Base-by-base conservation (phyloP, 2,113 vertebrate genomes). In the Salvator merianae region DNA sequence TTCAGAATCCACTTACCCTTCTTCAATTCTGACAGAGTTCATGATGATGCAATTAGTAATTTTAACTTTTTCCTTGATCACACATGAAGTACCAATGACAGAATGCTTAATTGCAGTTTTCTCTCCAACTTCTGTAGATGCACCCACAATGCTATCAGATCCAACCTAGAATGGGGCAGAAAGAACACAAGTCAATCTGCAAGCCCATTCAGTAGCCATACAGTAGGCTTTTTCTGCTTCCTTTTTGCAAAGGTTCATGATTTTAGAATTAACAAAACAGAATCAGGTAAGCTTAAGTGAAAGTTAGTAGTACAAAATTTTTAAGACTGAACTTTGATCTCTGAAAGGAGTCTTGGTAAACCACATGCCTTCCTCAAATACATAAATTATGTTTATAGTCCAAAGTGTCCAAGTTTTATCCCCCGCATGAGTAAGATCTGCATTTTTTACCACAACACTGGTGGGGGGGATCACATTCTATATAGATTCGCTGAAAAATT, bases 11-110 rank as follows among this genome's bases (percentile, higher is more conserved):
- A 97, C 98, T 89, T 96, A 99, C 99, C 98, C 98, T 93, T 99
- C 98, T 83, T 99, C 97, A 77, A 99, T 95, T 28, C 96, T 99
- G 89, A 99, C 98, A 30, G 96, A 97, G 77, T 98, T 98, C 99
- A 99, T 99, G 91, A 99, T 96, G 95, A 99, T 97, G 83, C 98
- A 99, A 94, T 97, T 99, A 86, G 95, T 96, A 90, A 99, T 95
- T 95, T 98, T 98, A 87, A 98, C 98, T 96, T 96, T 98, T 81
- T 98, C 98, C 94, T 94, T 97, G 83, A 99, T 94, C 4, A 83
- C 89, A 86, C 97, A 97, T 79, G 93, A 95, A 90, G 94, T 95
- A 68, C 99, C 98, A 0, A 99, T 94, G 62, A 97, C 96, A 14
- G 98, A 98, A 84, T 93, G 96, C 91, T 99, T 99, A 91, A 99